These are phyloP conservation scores for Artemia sinica DNA, from an alignment of 2,888 invertebrate species.

Conservation along the genomic window DNA sequence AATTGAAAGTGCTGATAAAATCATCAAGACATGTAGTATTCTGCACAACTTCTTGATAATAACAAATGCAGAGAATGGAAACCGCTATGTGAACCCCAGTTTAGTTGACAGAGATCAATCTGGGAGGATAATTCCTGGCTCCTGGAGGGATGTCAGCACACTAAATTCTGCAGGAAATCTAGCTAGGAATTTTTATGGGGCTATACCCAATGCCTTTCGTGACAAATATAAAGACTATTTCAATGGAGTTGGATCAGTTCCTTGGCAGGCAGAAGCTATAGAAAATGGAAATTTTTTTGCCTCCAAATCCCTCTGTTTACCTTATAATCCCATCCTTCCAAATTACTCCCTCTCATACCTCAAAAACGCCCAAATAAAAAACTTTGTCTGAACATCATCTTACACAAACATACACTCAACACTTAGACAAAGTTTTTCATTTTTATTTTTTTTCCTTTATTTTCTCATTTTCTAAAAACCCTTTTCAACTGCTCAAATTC, in stretches of 20 bases:
- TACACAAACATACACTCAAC: too few relatives aligned
- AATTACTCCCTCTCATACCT: too few relatives aligned
- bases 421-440: too few relatives aligned
- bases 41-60: constrained; percentile 19
- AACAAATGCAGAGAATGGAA: constrained; percentile 1
- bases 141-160: not conserved
- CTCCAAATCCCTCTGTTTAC: too few relatives aligned
- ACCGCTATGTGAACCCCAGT: not conserved
- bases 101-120: not conserved
- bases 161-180: not conserved
- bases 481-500: too few relatives aligned
- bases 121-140: not conserved
- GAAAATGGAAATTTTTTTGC: not conserved
- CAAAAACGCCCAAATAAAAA: too few relatives aligned
- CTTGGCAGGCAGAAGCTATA: not conserved
- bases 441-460: too few relatives aligned
- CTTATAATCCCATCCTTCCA: too few relatives aligned
- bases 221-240: not conserved
- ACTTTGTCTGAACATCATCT: too few relatives aligned
- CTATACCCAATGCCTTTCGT: not conserved
- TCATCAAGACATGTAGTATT: constrained; percentile 13
- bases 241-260: constrained; percentile 12
- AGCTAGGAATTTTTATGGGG: not conserved
- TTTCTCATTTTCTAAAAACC: too few relatives aligned
- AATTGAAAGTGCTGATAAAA: constrained; percentile 7